These are phyloP conservation scores for Camponotus floridanus DNA, from an alignment of 1,140 invertebrate species.

Conservation along the genomic window DNA sequence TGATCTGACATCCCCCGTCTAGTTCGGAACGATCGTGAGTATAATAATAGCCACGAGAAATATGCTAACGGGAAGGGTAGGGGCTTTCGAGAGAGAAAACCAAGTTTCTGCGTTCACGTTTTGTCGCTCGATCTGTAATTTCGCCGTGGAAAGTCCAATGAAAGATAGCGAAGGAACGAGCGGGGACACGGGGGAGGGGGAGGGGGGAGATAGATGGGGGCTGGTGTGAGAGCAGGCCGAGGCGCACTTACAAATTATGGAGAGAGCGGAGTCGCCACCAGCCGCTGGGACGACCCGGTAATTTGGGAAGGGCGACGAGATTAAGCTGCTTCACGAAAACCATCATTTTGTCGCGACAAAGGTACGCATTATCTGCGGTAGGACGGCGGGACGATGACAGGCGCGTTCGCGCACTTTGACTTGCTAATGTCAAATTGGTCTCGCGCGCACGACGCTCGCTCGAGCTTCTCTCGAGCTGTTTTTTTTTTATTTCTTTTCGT, in stretches of 20 bases:
- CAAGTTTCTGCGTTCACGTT: slow-evolving; percentile 47
- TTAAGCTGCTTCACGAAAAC: slow-evolving; percentile 80
- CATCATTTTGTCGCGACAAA: slow-evolving; percentile 78
- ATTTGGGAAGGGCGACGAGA: slow-evolving; percentile 81
- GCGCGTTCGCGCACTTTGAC: slow-evolving; percentile 66
- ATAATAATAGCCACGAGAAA: slow-evolving; percentile 74
- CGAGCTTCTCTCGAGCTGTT: neutral
- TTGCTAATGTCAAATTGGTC: slow-evolving; percentile 71
- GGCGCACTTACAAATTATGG: slow-evolving; percentile 81
- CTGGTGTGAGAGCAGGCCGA: slow-evolving; percentile 21
- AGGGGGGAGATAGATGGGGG: neutral
- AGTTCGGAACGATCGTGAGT: slow-evolving; percentile 41
- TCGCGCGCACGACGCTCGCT: slow-evolving; percentile 24
- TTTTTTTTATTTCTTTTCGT: neutral
- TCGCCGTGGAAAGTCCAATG: slow-evolving; percentile 61
- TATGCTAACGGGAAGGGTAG: slow-evolving; percentile 58
- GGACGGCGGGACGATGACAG: slow-evolving; percentile 44
- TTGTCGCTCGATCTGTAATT: slow-evolving; percentile 67
- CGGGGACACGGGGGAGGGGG: too few relatives aligned
- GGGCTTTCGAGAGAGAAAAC: slow-evolving; percentile 37
- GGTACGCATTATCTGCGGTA: slow-evolving; percentile 69
- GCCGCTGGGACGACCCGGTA: slow-evolving; percentile 72
- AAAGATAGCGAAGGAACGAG: slow-evolving; percentile 51
- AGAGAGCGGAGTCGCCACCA: slow-evolving; percentile 72
- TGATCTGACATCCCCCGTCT: slow-evolving; percentile 49